phyloP scores from a whole-genome alignment of 2,888 invertebrate genomes.

The Allacma fusca region DNA sequence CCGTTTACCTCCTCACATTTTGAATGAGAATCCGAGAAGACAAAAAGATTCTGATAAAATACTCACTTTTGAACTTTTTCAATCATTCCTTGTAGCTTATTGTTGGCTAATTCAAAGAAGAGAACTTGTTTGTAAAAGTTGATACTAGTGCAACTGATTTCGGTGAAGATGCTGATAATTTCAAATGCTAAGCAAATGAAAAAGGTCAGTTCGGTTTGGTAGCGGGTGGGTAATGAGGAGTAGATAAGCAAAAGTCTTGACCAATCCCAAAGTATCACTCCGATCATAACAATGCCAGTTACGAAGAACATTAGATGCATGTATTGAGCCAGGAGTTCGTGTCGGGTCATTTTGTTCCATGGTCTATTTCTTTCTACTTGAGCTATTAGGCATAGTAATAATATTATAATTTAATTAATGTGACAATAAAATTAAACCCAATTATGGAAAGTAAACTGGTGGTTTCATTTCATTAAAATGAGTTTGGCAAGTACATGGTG shows the following conservation, averaged over 20 bases:
- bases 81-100: background rate
- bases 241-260: background rate
- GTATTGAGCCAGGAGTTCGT: background rate
- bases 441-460: no score
- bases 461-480: no score
- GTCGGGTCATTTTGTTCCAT: background rate
- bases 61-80: background rate
- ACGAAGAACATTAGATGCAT: background rate
- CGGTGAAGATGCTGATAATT: background rate
- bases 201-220: background rate
- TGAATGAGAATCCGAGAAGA: no score
- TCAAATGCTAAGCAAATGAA: background rate
- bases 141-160: background rate
- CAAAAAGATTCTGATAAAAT: background rate
- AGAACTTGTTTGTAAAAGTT: background rate
- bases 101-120: background rate
- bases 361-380: background rate
- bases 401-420: no score
- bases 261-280: background rate
- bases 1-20: no score
- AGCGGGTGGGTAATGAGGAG: background rate
- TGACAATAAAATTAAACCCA: no score
- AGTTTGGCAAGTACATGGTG: no score
- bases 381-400: background rate
- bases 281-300: background rate